phyloP scores from a whole-genome alignment of 2,797 vertebrate species.

The Benthosema pterotum region DNA sequence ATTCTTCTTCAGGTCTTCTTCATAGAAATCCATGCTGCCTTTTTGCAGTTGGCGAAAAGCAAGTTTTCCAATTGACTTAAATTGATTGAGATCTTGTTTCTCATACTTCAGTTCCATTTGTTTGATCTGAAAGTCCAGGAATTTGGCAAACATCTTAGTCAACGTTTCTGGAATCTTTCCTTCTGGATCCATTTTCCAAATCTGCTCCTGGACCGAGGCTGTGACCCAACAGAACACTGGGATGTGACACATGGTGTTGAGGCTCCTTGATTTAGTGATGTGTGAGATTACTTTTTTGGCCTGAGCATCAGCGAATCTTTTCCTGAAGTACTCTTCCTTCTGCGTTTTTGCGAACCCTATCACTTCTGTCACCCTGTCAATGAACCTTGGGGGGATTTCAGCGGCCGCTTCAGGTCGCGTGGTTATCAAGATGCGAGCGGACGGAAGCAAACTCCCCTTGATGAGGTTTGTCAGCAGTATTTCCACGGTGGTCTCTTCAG shows the following conservation, averaged over 20 bases:
- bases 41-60: constrained; percentile 6
- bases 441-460: constrained; percentile 1
- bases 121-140: constrained; percentile 39
- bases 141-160: constrained; percentile 32
- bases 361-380: constrained; percentile 36
- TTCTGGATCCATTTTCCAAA: neutral
- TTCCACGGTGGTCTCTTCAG: neutral
- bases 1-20: constrained; percentile 9
- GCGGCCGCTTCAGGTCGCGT: constrained; percentile 8
- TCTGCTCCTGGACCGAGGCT: constrained; percentile 4
- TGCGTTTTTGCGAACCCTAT: constrained; percentile 37
- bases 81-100: neutral
- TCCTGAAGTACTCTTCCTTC: constrained; percentile 41
- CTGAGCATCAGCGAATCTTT: neutral
- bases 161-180: constrained; percentile 23
- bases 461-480: constrained; percentile 6
- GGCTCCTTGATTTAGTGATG: too few relatives aligned
- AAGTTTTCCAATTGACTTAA: constrained; percentile 1
- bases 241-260: constrained; percentile 37
- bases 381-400: constrained; percentile 23
- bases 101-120: neutral
- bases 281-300: neutral
- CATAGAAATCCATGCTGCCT: neutral
- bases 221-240: constrained; percentile 42
- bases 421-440: constrained; percentile 5